A percentile compares a stretch with the other conserved stretches of the same genome.
Evolutionary conservation across 1,140 invertebrate species (phyloP).

Genomic region (Nixonia krombeini): DNA sequence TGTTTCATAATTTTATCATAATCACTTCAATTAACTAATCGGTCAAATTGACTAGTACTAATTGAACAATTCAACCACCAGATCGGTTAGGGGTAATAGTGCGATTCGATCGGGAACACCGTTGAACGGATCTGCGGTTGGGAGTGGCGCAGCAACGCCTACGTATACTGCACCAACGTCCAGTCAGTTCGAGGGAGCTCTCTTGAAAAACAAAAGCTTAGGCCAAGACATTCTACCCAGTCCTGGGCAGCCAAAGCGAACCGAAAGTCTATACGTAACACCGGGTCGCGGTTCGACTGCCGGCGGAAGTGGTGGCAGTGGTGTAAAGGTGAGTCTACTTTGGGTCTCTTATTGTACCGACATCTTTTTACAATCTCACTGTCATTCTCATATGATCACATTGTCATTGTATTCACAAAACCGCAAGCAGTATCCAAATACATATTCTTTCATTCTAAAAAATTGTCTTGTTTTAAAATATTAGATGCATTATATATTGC

Average conservation of each 20-base stretch:
- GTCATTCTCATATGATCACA: conserved; percentile 15
- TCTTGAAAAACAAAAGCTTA: conserved; percentile 82
- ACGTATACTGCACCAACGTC: conserved; percentile 61
- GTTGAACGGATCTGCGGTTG: conserved; percentile 64
- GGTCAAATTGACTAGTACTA: too few relatives aligned
- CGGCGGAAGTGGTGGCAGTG: conserved; percentile 49
- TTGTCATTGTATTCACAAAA: conserved; percentile 5
- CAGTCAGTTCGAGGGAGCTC: conserved; percentile 81
- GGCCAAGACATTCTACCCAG: conserved; percentile 91
- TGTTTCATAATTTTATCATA: too few relatives aligned
- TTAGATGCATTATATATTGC: too few relatives aligned
- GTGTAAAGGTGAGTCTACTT: conserved; percentile 60
- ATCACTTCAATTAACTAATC: too few relatives aligned
- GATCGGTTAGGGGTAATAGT: conserved; percentile 71
- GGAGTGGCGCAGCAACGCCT: conserved; percentile 73
- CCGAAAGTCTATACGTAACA: conserved; percentile 84
- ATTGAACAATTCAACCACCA: too few relatives aligned
- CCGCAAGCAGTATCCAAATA: background rate
- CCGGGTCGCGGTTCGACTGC: conserved; percentile 62
- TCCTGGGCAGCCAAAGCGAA: conserved; percentile 87
- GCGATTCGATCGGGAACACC: conserved; percentile 67
- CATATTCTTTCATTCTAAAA: too few relatives aligned
- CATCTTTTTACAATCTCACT: conserved; percentile 17
- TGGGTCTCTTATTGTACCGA: conserved; percentile 11
- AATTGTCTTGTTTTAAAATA: too few relatives aligned